Conservation (phyloP, 2,797 vertebrate species). For the Pampus argenteus region DNA sequence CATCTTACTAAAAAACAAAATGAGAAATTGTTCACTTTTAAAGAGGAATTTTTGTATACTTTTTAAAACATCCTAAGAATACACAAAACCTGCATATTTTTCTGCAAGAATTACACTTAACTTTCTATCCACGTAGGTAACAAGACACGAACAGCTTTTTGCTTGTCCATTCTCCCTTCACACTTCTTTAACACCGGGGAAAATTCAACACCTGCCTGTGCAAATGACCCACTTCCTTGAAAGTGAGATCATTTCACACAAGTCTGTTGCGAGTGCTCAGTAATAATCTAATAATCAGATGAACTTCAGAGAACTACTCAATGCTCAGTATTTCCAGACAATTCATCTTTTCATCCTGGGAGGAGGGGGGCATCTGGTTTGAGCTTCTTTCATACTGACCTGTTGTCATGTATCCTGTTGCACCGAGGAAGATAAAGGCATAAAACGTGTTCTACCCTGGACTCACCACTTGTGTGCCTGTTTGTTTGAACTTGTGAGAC, state of each 20-base stretch:
- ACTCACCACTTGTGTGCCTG: slow-evolving; percentile 1
- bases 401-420: slow-evolving; percentile 40
- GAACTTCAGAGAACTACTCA: slow-evolving; percentile 16
- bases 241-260: slow-evolving; percentile 20
- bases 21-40: no score
- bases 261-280: slow-evolving; percentile 16
- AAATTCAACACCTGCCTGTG: slow-evolving; percentile 1
- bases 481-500: slow-evolving; percentile 48
- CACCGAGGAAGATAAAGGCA: slow-evolving; percentile 48
- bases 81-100: no score
- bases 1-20: no score
- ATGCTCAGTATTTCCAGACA: slow-evolving; percentile 11
- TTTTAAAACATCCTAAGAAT: no score
- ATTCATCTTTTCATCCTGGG: slow-evolving; percentile 48
- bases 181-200: background rate
- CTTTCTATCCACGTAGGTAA: no score
- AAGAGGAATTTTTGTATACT: no score
- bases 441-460: slow-evolving; percentile 25
- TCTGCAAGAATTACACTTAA: no score
- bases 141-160: no score
- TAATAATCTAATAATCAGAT: slow-evolving; percentile 38
- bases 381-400: slow-evolving; percentile 36
- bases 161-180: background rate
- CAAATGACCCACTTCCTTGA: background rate
- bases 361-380: slow-evolving; percentile 19